A percentile compares a stretch with the other conserved stretches of the same genome.
These are phyloP conservation scores for Abramis brama DNA, from an alignment of 2,113 vertebrate genomes.

Conservation along the genomic window DNA sequence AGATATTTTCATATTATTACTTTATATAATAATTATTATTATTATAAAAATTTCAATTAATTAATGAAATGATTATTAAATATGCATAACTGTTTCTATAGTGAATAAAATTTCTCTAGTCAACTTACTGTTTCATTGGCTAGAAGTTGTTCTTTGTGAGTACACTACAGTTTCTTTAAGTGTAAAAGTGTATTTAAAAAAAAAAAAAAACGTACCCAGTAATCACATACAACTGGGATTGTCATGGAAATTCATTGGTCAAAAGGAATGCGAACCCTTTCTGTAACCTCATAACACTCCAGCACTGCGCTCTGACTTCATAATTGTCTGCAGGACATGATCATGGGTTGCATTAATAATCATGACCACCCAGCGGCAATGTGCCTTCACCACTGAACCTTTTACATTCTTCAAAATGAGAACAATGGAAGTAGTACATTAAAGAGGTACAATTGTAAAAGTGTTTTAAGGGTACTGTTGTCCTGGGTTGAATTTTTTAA, in stretches of 20 bases:
- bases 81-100: no score
- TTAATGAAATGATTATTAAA: neutral
- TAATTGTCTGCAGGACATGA: neutral
- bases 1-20: no score
- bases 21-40: neutral
- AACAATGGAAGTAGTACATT: neutral
- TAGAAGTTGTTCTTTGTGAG: neutral
- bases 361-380: neutral
- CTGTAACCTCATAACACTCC: neutral
- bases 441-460: neutral
- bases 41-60: no score
- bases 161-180: neutral
- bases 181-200: neutral
- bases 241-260: neutral
- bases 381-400: neutral
- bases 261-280: neutral
- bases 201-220: neutral
- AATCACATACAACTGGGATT: neutral
- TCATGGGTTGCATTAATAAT: slow-evolving; percentile 9
- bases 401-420: neutral
- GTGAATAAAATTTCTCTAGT: neutral
- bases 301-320: neutral
- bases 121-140: neutral
- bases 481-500: neutral
- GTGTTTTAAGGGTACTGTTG: neutral